phyloP scores from a whole-genome alignment of 2,113 vertebrate genomes.

The Terrapene triunguis region DNA sequence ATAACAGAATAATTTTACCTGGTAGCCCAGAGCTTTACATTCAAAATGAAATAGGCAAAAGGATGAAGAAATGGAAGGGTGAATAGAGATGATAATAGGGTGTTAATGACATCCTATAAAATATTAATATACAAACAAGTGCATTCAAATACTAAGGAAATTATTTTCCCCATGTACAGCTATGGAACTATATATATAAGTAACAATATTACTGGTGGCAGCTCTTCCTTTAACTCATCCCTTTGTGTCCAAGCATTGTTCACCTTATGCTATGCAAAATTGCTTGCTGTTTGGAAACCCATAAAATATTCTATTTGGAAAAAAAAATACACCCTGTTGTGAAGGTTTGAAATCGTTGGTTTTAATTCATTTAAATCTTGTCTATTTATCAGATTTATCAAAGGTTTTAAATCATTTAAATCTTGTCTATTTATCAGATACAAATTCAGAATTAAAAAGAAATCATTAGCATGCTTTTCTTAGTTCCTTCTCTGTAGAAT shows the following conservation, averaged over 20 bases:
- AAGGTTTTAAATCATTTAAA: not conserved
- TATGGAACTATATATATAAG: not conserved
- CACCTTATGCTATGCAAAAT: not conserved
- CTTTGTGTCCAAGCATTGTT: not conserved
- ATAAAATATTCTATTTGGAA: not conserved
- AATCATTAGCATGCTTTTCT: not conserved
- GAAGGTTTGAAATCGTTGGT: not conserved
- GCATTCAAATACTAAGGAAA: not conserved
- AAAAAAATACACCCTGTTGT: not conserved
- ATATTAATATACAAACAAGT: not conserved
- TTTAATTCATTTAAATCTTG: not conserved
- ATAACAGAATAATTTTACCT: not conserved
- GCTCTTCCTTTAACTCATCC: not conserved
- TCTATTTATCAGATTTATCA: not conserved
- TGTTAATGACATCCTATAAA: not conserved
- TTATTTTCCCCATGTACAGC: accelerated
- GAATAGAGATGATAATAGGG: not conserved
- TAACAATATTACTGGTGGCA: accelerated
- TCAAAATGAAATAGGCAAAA: not conserved
- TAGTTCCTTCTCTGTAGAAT: not conserved
- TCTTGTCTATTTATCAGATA: not conserved
- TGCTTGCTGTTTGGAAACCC: not conserved
- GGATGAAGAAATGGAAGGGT: not conserved
- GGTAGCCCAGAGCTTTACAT: not conserved
- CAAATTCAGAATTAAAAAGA: not conserved